Evolutionary conservation across 1,140 invertebrate genomes (phyloP).

Genomic region (Ostrea edulis): DNA sequence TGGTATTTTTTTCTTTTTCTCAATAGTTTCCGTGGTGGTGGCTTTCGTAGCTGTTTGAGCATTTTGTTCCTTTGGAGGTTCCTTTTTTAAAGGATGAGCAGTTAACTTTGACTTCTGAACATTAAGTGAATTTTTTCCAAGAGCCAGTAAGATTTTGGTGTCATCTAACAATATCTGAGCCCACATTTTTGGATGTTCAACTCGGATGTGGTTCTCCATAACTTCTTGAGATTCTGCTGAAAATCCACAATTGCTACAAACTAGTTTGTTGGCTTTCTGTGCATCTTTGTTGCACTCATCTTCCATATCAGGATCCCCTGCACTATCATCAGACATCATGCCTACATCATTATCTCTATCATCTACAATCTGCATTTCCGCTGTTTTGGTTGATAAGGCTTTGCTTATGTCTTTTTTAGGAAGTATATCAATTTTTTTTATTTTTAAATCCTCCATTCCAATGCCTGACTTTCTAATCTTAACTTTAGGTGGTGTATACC

Average conservation of each 20-base stretch:
- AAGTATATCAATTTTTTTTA: background rate
- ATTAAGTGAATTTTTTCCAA: background rate
- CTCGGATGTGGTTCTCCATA: slow-evolving; percentile 26
- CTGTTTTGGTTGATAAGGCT: background rate
- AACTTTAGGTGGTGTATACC: slow-evolving; percentile 13
- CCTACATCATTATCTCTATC: background rate
- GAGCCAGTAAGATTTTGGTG: slow-evolving; percentile 1
- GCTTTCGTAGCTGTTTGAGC: background rate
- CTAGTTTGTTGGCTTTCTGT: background rate
- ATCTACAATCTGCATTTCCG: background rate
- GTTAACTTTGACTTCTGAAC: background rate
- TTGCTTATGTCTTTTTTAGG: background rate
- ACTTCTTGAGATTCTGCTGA: slow-evolving; percentile 6
- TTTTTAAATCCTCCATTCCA: background rate
- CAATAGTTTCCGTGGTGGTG: background rate
- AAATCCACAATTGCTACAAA: slow-evolving; percentile 21
- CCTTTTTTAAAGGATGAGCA: background rate
- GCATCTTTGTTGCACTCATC: background rate
- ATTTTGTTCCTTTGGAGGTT: slow-evolving; percentile 6
- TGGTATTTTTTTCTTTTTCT: background rate
- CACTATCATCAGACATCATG: background rate
- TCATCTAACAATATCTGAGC: slow-evolving; percentile 5
- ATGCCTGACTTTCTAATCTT: background rate
- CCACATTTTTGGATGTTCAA: slow-evolving; percentile 20
- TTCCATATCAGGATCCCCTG: background rate